Evolutionary conservation across 2,797 vertebrate species (phyloP), one percentile per base, ranked within the genome.

Genomic region (Lepus oiostolus): DNA sequence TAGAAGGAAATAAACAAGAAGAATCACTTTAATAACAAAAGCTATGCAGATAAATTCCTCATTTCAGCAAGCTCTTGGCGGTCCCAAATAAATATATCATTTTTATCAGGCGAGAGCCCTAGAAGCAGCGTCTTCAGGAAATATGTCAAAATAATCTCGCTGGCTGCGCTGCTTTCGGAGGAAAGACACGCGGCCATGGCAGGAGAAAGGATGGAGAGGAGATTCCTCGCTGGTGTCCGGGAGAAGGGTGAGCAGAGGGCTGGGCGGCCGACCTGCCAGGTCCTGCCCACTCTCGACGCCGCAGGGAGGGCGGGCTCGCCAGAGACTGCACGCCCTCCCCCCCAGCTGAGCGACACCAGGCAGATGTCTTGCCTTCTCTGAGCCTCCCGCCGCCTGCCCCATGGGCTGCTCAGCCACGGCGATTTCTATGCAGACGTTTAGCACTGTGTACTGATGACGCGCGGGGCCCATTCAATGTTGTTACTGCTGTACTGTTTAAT

Each of bases 11-110:
- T 91, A 95, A 96, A 95, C 95, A 96, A 96, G 96, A 98, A 96
- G 94, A 97, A 97, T 97, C 95, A 96, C 95, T 95, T 96, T 97
- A 96, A 97, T 97, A 97, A 95, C 93, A 97, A 96, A 96, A 96
- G 88, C 94, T 96, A 68, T 90, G 96, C 94, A 93, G 94, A 97
- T 96, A 96, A 93, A 97, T 97, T 95, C 95, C 95, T 97, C 92
- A 97, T 93, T 97, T 96, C 87, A 88, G 96, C 97, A 97, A 95
- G 93, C 94, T 97, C 91, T 93, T 95, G 96, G 93, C 86, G 62
- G 80, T 92, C 81, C 94, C 92, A 94, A 97, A 97, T 97, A 97
- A 97, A 97, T 97, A 96, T 80, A 95, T 97, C 95, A 97, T 96
- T 97, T 97, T 97, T 96, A 97, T 97, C 96, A 94, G 95, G 95